These are phyloP conservation scores for Drosophila mayri DNA, from an alignment of 1,140 invertebrate species.

Conservation along the genomic window DNA sequence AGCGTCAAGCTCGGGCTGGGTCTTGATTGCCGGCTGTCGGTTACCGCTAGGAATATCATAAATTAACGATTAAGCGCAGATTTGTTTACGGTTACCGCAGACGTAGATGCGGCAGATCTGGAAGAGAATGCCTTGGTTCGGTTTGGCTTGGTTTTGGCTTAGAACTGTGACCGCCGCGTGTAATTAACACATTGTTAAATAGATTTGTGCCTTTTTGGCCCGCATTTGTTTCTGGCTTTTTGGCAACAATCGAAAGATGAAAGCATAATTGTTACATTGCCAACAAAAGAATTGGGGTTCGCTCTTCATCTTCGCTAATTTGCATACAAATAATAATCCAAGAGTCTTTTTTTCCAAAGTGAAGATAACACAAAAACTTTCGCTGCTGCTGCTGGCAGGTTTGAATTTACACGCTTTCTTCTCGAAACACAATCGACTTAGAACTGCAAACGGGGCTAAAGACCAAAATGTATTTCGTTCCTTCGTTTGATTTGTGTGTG, in stretches of 20 bases:
- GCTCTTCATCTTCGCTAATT: constrained; percentile 55
- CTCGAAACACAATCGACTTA: constrained; percentile 43
- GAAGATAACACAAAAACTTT: constrained; percentile 58
- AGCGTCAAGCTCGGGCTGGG: constrained; percentile 51
- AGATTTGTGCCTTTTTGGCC: constrained; percentile 32
- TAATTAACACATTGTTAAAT: constrained; percentile 81
- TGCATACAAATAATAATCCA: constrained; percentile 75
- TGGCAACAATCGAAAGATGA: constrained; percentile 44
- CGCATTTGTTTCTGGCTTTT: constrained; percentile 27
- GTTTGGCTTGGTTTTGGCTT: constrained; percentile 11
- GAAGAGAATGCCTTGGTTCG: constrained; percentile 19
- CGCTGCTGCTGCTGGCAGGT: constrained; percentile 45
- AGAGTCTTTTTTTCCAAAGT: constrained; percentile 18
- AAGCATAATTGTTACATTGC: constrained; percentile 66
- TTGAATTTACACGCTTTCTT: constrained; percentile 79
- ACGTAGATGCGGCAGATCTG: background rate
- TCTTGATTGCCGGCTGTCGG: constrained; percentile 67
- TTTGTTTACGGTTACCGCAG: constrained; percentile 67
- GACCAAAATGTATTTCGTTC: constrained; percentile 47
- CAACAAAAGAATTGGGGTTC: constrained; percentile 56
- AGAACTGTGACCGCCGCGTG: constrained; percentile 47
- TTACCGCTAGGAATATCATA: constrained; percentile 80
- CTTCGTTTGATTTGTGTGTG: constrained; percentile 37
- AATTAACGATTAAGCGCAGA: constrained; percentile 82
- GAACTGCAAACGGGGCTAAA: constrained; percentile 61